Conservation (phyloP, 2,797 vertebrate species). For the Chrysolophus pictus region DNA sequence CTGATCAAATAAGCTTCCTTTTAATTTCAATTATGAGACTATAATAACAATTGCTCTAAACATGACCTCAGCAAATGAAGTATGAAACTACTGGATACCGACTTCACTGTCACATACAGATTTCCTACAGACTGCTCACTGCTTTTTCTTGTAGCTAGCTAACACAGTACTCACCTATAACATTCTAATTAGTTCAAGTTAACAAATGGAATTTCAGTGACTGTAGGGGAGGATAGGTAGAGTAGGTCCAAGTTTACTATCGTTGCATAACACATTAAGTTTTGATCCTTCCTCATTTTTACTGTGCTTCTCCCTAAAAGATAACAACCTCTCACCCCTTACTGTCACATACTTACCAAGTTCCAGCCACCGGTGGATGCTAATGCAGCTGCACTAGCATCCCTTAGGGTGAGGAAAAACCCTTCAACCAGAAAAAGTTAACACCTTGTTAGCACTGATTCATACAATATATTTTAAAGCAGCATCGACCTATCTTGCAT, state of each 20-base stretch:
- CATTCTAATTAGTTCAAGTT: neutral
- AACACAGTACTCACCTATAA: neutral
- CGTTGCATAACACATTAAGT: neutral
- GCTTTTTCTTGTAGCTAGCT: neutral
- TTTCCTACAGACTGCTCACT: neutral
- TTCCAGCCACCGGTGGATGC: rapidly evolving
- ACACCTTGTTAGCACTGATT: neutral
- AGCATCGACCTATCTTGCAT: neutral
- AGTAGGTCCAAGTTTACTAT: neutral
- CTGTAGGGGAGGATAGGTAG: neutral
- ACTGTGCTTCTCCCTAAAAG: neutral
- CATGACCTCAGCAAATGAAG: neutral
- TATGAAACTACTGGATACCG: neutral
- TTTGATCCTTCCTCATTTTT: neutral
- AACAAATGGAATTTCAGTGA: neutral
- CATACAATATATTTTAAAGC: neutral
- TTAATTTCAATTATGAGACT: neutral
- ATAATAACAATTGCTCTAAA: constrained; percentile 7
- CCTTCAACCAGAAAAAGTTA: neutral
- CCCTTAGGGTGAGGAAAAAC: neutral
- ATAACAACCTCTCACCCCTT: neutral
- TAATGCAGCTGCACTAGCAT: neutral
- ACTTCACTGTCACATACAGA: neutral
- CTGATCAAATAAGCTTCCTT: neutral
- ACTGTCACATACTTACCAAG: no score